Base-by-base conservation (phyloP, 2,888 invertebrate species). In the Tenthredo mesomela region DNA sequence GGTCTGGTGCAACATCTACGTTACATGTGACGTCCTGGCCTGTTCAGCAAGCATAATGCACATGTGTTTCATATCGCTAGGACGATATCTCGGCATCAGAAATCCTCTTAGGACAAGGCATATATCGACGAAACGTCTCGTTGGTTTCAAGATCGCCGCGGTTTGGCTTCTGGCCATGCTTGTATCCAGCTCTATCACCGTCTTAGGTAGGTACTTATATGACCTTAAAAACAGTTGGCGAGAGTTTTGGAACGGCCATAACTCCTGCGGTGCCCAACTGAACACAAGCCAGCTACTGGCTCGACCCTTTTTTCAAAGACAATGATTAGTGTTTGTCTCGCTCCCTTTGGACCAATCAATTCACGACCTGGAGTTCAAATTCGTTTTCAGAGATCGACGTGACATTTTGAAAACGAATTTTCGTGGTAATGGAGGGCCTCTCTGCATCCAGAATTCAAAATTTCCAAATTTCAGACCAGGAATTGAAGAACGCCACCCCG, bases 1-100 rank as follows among this genome's bases (percentile, higher is more conserved):
- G 89, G 96, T 97, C 87, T 99, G 98, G 98, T 98, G 98, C 93
- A 98, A 98, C 91, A 96, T 98, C 83, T 98, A 98, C 94, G 98
- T 98, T 87, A 98, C 98, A n/a, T 98, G 98, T 91, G 99, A 99
- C 93, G 98, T 99, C 77, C 94, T 99, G 85, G 98, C 98, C 84
- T 99, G 99, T 92, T 98, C 98, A 0, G 97, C 98, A 7, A 98
- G 98, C 93, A 99, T 99, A 92, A 96, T 98, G 95, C 99, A 99
- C 94, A 97, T 99, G 96, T 98, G 98, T 90, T 98, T 97, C 93
- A 98, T 98, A 92, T 97, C 97, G 82, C 94, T 98, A 85, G 98
- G 98, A 90, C 95, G 98, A 87, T 98, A 97, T 93, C 94, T 98
- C 89, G 98, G 98, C 86, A 98, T 98, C 91, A 95, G 98, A 82